A percentile compares a stretch with the other conserved stretches of the same genome.
Conservation (phyloP, 2,797 vertebrate genomes). For the Premnoplex brunnescens region DNA sequence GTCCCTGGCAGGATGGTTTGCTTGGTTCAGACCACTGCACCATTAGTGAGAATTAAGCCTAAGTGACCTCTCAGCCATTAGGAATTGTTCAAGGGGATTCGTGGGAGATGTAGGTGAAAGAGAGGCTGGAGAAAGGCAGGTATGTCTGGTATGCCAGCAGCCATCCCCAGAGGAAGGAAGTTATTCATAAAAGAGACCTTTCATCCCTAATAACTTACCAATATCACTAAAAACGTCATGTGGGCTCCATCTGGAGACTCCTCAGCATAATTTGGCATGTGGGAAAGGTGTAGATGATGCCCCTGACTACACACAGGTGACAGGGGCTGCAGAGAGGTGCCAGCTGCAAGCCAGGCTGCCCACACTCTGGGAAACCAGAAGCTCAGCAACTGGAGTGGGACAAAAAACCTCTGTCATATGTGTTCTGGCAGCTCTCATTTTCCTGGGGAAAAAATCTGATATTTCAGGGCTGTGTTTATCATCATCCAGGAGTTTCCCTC, state of each 20-base stretch:
- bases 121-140: not conserved
- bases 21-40: not conserved
- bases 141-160: not conserved
- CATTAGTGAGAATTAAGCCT: not conserved
- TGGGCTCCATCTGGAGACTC: not conserved
- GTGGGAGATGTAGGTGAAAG: not conserved
- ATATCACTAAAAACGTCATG: not conserved
- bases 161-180: not conserved
- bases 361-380: not conserved
- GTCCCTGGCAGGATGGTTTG: not conserved
- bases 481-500: not conserved
- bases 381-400: not conserved
- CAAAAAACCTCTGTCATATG: not conserved
- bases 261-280: rapidly evolving
- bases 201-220: not conserved
- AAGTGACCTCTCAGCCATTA: not conserved
- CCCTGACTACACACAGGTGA: not conserved
- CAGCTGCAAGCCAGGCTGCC: not conserved
- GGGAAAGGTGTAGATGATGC: not conserved
- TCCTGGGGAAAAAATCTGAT: not conserved
- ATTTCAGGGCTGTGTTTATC: not conserved
- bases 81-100: not conserved
- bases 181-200: not conserved
- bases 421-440: not conserved
- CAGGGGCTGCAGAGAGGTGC: not conserved